Base-by-base conservation (phyloP, 2,797 vertebrate species). In the Acanthurus tractus region DNA sequence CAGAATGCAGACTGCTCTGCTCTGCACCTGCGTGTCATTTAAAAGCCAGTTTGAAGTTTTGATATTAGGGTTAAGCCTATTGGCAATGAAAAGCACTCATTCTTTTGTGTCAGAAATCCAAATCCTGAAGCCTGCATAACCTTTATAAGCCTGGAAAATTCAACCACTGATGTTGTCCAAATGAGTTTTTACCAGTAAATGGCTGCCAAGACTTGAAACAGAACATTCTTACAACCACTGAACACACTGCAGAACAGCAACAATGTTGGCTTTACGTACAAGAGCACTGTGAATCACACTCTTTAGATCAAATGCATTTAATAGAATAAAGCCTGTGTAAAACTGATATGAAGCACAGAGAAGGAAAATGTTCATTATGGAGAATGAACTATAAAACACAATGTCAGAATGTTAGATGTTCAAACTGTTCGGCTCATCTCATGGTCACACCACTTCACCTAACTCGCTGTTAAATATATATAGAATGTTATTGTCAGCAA, bases 1-100 rank as follows among this genome's bases (percentile, higher is more conserved):
- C 46, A 18, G 54, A 74, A 59, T 72, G 46, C 69, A 82, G 81
- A 63, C 44, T 49, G 25, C 25, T 29, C 44, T 52, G 44, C 52
- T 67, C 12, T 56, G 20, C 44, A 48, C 8, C 42, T 59, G 29
- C 50, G 17, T 63, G 44, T 71, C 70, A 70, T 69, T 82, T 58
- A 59, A 34, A 53, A 63, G 46, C 42, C 10, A 23, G 42, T 61
- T 48, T 76, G n/a, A 81, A 62, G 48, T 38, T 63, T 63, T 20
- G 50, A 54, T 25, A 59, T 84, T 59, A n/a, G 14, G 12, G 45
- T 40, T 40, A 40, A 40, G 38, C 9, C 63, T 54, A 48, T 34
- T 48, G 46, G 59, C 53, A 57, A 63, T 68, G 66, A 74, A 53
- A 53, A 8, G 25, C 40, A 18, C 54, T 79, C n/a, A 40, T 62